These are phyloP conservation scores for Mamestra brassicae DNA, from an alignment of 2,888 invertebrate genomes.

Conservation along the genomic window DNA sequence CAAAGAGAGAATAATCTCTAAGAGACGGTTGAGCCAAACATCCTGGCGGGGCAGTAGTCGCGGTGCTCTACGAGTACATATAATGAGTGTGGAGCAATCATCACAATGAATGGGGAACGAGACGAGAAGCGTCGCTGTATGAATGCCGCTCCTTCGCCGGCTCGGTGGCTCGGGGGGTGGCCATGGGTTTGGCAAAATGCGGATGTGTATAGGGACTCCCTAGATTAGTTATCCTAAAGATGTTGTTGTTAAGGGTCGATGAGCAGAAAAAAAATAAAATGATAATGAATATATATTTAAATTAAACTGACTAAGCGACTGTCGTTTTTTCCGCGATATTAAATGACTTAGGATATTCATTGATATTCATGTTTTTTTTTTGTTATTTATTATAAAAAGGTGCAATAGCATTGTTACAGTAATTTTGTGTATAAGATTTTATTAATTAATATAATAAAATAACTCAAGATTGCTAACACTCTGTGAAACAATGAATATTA, in stretches of 20 bases:
- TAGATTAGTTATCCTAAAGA: too few relatives aligned
- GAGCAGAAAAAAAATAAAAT: too few relatives aligned
- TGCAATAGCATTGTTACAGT: too few relatives aligned
- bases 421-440: not conserved
- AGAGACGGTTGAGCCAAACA: conserved; percentile 57
- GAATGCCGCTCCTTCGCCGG: conserved; percentile 78
- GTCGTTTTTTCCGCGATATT: too few relatives aligned
- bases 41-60: conserved; percentile 63
- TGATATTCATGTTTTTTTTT: too few relatives aligned
- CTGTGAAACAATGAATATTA: conserved; percentile 7
- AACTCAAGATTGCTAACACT: not conserved
- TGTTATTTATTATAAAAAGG: too few relatives aligned
- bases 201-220: not conserved
- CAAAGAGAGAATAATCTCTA: conserved; percentile 39
- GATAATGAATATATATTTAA: too few relatives aligned
- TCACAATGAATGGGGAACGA: conserved; percentile 87
- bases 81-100: conserved; percentile 88
- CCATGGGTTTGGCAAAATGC: conserved; percentile 27
- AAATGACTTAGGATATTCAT: too few relatives aligned
- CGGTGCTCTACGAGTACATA: conserved; percentile 64
- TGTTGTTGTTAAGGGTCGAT: too few relatives aligned
- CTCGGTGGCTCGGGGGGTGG: conserved; percentile 49
- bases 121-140: conserved; percentile 75
- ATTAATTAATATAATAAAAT: not conserved
- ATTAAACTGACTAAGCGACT: too few relatives aligned